Base-by-base conservation (phyloP, 2,113 vertebrate genomes). In the Sinocyclocheilus maitianheensis region DNA sequence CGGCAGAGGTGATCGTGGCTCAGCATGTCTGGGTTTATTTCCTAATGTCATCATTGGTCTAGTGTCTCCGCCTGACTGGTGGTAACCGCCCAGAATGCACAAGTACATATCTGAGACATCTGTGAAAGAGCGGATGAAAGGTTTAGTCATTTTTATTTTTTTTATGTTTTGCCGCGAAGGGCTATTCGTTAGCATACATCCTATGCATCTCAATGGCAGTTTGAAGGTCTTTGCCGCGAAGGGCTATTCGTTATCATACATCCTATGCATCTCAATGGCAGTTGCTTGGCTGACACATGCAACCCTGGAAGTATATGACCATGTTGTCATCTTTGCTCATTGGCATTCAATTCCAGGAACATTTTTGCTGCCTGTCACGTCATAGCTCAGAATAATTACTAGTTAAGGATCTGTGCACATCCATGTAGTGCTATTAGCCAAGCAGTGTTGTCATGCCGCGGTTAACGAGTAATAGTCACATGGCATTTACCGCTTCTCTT, bases 1-100 rank as follows among this genome's bases (percentile, higher is more conserved):
- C 55, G 20, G 34, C 30, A 43, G 58, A 81, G 60, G 60, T 81
- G 79, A 81, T 81, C 6, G 84, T 85, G 84, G 26, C 58, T 78
- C 60, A 69, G 76, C n/a, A n/a, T 58, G 60, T 79, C 62, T 43
- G 40, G 40, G 22, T 65, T 81, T 81, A 81, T 67, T 81, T 46
- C n/a, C 40, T 65, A 48, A 65, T 65, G 79, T 81, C 60, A 48
- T 67, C 60, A 67, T 65, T 2, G 6, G 6, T 46, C 78, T 65
- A 9, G 60, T 48, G 60, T 81, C 79, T 81, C 40, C 2, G 8
- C 13, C 60, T 63, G 60, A 81, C 60, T 67, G 60, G 8, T 20
- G 40, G n/a, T 48, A 81, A 8, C 60, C 60, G 9, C 79, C 34
- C 78, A 80, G 60, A n/a, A 80, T 40, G 58, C 58, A 46, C 34